phyloP scores from a whole-genome alignment of 2,113 vertebrate genomes.

The Menura novaehollandiae region DNA sequence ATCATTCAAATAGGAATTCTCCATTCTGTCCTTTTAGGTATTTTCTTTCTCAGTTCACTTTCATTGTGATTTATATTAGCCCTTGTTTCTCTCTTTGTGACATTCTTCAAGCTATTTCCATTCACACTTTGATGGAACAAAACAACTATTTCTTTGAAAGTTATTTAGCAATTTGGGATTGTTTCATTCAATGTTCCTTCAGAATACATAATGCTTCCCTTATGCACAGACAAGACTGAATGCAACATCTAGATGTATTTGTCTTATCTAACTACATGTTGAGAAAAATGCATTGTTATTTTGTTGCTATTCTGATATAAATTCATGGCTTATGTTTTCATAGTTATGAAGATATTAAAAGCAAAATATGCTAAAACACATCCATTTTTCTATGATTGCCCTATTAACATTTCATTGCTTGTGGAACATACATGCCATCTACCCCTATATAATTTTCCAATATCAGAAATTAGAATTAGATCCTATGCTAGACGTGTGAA shows the following conservation, averaged over 20 bases:
- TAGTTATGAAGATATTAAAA: not conserved
- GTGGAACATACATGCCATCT: not conserved
- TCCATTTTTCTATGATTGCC: not conserved
- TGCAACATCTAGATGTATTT: not conserved
- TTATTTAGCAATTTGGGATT: slow-evolving; percentile 24
- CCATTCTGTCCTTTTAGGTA: not conserved
- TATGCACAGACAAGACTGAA: not conserved
- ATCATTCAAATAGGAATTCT: not conserved
- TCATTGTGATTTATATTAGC: not conserved
- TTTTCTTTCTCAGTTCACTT: not conserved
- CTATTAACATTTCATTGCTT: not conserved
- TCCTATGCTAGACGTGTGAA: not conserved
- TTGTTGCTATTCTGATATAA: not conserved
- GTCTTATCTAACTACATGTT: not conserved
- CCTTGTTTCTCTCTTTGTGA: not conserved
- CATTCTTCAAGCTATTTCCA: not conserved
- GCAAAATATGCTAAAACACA: not conserved
- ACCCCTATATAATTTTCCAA: not conserved
- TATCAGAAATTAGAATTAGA: not conserved
- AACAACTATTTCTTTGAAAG: slow-evolving; percentile 5
- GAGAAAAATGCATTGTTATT: not conserved
- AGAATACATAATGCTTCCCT: not conserved
- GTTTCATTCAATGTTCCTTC: not conserved
- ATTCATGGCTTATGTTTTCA: not conserved
- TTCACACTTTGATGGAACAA: not conserved